These are phyloP conservation scores for Pseudomyrmex cubaensis DNA, from an alignment of 1,140 invertebrate species.

Conservation along the genomic window DNA sequence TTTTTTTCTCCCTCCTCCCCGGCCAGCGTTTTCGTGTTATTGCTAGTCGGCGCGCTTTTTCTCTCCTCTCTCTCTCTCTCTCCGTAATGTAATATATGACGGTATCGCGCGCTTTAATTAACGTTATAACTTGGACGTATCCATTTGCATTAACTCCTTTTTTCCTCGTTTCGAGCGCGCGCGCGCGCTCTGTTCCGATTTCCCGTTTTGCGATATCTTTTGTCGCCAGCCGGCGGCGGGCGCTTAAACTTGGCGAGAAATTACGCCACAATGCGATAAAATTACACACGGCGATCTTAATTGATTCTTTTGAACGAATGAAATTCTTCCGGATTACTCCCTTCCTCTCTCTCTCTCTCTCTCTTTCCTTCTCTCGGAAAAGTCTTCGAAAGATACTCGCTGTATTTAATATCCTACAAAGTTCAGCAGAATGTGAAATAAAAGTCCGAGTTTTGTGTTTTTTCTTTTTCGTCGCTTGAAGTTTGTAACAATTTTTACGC, in stretches of 20 bases:
- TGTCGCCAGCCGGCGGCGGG: conserved; percentile 51
- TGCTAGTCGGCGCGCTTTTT: conserved; percentile 39
- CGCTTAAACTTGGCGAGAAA: conserved; percentile 39
- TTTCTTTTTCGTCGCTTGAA: not conserved
- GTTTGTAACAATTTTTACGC: not conserved
- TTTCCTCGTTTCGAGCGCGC: not conserved
- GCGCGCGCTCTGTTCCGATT: conserved; percentile 7
- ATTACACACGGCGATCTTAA: conserved; percentile 26
- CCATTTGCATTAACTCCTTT: conserved; percentile 53
- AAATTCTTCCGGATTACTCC: conserved; percentile 9
- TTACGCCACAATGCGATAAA: conserved; percentile 43
- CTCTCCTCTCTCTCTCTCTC: not conserved
- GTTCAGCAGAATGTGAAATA: not conserved
- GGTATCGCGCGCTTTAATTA: conserved; percentile 52
- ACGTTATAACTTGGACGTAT: conserved; percentile 50
- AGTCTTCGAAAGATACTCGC: not conserved
- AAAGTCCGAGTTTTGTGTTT: not conserved
- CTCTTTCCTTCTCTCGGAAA: not conserved
- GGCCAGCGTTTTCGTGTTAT: conserved; percentile 35
- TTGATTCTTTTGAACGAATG: conserved; percentile 31
- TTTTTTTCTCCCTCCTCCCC: not conserved
- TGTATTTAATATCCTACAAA: not conserved
- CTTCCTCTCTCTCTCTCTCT: no score
- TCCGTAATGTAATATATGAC: conserved; percentile 46
- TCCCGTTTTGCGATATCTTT: conserved; percentile 48